A percentile compares a stretch with the other conserved stretches of the same genome.
Conservation (phyloP, 2,113 vertebrate species). For the Rhinopithecus roxellana region DNA sequence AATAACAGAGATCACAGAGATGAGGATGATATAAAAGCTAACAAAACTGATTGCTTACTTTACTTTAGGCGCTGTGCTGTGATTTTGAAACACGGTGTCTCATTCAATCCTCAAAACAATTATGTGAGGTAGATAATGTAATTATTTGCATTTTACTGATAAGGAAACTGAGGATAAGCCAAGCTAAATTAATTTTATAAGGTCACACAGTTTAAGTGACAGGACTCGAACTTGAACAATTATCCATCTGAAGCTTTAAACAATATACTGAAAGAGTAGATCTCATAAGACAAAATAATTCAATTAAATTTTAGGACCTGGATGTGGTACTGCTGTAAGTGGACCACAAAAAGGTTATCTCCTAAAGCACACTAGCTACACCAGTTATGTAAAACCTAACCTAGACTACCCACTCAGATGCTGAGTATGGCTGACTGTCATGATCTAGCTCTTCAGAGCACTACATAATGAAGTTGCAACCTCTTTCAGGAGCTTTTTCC, state of each 20-base stretch:
- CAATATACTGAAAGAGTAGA: not conserved
- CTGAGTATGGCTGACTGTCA: not conserved
- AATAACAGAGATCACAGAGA: not conserved
- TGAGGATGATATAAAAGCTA: not conserved
- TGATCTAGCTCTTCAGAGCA: not conserved
- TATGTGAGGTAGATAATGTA: not conserved
- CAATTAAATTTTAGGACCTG: conserved; percentile 2
- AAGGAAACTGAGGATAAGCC: not conserved
- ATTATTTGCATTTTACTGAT: conserved; percentile 13
- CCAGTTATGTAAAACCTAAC: not conserved
- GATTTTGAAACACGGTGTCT: not conserved
- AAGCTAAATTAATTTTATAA: not conserved
- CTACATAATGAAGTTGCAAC: not conserved
- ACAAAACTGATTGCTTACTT: not conserved
- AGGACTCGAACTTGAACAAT: not conserved
- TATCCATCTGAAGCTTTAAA: not conserved
- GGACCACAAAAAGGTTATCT: not conserved
- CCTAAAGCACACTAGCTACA: not conserved
- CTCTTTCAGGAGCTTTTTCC: not conserved
- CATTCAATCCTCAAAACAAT: conserved; percentile 39
- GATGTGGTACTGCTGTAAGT: not conserved
- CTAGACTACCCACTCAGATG: not conserved
- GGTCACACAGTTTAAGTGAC: not conserved
- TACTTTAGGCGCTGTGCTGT: not conserved
- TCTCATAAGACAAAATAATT: not conserved